phyloP scores from a whole-genome alignment of 2,113 vertebrate species.

The Willisornis vidua region DNA sequence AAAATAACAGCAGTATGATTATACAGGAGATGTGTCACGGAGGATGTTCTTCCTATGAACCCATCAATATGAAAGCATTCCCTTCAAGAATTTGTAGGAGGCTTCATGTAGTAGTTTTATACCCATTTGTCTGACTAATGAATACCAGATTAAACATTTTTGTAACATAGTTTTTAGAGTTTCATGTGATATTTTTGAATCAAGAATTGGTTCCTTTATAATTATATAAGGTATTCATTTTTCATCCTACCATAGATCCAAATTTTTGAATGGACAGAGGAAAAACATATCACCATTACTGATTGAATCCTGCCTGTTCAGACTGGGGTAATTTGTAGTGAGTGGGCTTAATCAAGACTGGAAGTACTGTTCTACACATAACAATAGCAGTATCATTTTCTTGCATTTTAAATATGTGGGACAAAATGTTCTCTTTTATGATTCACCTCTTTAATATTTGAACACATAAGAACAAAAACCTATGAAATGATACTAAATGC shows the following conservation, averaged over 20 bases:
- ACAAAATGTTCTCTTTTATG: slow-evolving; percentile 7
- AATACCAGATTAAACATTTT: background rate
- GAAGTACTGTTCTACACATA: background rate
- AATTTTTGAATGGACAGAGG: background rate
- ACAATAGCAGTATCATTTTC: background rate
- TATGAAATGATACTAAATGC: background rate
- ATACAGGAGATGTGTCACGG: background rate
- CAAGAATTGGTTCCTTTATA: background rate
- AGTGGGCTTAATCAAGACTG: background rate
- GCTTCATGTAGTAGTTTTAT: background rate
- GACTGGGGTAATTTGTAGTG: background rate
- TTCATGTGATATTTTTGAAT: background rate
- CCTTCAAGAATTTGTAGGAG: background rate
- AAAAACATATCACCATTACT: background rate
- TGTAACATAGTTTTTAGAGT: background rate
- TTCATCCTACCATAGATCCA: background rate
- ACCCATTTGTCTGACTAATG: background rate
- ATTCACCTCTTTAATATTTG: slow-evolving; percentile 1
- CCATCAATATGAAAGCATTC: background rate
- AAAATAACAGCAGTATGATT: background rate
- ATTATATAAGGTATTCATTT: background rate
- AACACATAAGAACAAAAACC: background rate
- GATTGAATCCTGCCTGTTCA: background rate
- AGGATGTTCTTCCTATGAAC: background rate
- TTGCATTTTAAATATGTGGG: background rate